These are phyloP conservation scores for Agonum fuliginosum DNA, from an alignment of 2,888 invertebrate genomes.

Conservation along the genomic window DNA sequence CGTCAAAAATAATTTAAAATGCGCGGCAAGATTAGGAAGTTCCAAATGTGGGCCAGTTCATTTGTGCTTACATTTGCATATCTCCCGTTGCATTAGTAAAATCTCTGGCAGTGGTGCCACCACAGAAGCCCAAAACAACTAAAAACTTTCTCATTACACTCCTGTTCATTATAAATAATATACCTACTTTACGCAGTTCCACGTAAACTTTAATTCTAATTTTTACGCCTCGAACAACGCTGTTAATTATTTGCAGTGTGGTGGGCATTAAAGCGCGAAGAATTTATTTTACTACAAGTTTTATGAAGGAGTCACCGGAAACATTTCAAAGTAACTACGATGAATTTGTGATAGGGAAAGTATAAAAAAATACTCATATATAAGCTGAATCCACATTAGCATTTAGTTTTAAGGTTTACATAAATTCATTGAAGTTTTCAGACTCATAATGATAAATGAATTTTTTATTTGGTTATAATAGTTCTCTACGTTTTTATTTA, in stretches of 20 bases:
- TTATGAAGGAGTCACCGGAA: not conserved
- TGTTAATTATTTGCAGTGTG: conserved; percentile 9
- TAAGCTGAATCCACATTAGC: too few species aligned
- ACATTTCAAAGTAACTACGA: too few species aligned
- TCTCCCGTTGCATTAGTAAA: conserved; percentile 26
- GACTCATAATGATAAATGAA: too few species aligned
- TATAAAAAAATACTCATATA: too few species aligned
- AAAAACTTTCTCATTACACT: conserved; percentile 47
- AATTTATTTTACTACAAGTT: too few species aligned
- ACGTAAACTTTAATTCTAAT: conserved; percentile 18
- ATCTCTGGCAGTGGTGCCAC: conserved; percentile 15
- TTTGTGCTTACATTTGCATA: conserved; percentile 38
- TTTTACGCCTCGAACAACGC: not conserved
- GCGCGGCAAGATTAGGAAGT: conserved; percentile 33
- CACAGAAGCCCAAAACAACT: not conserved
- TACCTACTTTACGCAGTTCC: conserved; percentile 1
- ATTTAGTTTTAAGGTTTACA: too few species aligned
- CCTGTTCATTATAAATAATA: conserved; percentile 21
- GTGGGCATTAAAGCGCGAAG: not conserved
- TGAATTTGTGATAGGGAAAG: too few species aligned
- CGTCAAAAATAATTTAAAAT: conserved; percentile 48
- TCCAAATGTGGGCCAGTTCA: conserved; percentile 42
- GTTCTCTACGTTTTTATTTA: too few species aligned
- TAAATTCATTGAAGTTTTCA: too few species aligned
- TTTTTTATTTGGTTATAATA: too few species aligned